Evolutionary conservation across 1,140 invertebrate species (phyloP).

Genomic region (Diorhabda sublineata): DNA sequence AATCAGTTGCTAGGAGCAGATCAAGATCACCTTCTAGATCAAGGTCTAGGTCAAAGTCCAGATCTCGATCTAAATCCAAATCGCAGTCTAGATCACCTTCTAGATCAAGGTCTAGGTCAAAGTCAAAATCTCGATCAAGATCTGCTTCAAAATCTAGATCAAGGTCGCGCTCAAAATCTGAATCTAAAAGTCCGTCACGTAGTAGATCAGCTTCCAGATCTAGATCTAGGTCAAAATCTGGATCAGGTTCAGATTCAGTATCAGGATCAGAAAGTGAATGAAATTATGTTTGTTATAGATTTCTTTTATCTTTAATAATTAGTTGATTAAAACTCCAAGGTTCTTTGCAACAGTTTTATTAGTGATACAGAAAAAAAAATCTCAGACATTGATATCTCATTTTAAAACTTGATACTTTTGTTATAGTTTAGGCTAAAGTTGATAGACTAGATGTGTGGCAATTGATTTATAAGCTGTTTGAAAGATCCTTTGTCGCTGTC

Average conservation of each 20-base stretch:
- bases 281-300: not conserved
- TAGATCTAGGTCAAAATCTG: slow-evolving; percentile 34
- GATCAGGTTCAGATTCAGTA: not conserved
- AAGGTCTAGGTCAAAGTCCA: slow-evolving; percentile 38
- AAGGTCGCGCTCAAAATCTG: slow-evolving; percentile 34
- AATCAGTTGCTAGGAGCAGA: slow-evolving; percentile 37
- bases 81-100: not conserved
- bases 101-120: not conserved
- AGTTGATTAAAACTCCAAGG: too few species aligned
- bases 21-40: slow-evolving; percentile 39
- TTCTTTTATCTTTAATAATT: too few species aligned
- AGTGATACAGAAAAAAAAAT: too few species aligned
- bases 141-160: slow-evolving; percentile 34
- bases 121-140: slow-evolving; percentile 32
- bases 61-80: slow-evolving; percentile 24
- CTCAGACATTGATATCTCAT: too few species aligned
- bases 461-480: too few species aligned
- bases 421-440: too few species aligned
- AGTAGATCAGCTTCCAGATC: slow-evolving; percentile 33
- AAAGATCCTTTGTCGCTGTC: too few species aligned
- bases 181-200: slow-evolving; percentile 41
- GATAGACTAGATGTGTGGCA: too few species aligned
- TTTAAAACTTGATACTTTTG: too few species aligned
- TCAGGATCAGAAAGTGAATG: slow-evolving; percentile 12
- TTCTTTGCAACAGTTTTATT: too few species aligned